Base-by-base conservation (phyloP, 2,888 invertebrate species). In the Prosopocoilus inquinatus region DNA sequence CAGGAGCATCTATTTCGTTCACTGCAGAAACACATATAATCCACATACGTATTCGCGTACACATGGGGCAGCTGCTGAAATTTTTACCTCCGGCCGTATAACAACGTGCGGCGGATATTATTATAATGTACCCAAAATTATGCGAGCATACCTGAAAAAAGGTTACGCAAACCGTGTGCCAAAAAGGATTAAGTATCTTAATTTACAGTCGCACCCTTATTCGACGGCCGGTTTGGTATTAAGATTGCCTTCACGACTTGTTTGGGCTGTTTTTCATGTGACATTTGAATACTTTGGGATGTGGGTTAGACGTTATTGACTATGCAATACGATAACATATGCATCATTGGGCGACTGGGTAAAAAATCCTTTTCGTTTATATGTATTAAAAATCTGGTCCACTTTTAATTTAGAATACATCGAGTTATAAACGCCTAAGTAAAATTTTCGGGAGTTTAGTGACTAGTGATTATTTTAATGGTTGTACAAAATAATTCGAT, bases 101-200 rank as follows among this genome's bases (percentile, higher is more conserved):
- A 32, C 33, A 34, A 47, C 28, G 44, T 32, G 61, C 58, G 57
- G 65, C 44, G 49, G 53, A 54, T 49, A 62, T 62, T 71, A 69
- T 69, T 69, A 64, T 67, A 67, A 68, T 69, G 69, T 69, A 63
- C 63, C 56, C 63, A 64, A 70, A 70, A 68, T 66, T 70, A 69
- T 69, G 67, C 67, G 61, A 59, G 53, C 57, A 57, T 70, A 70
- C 70, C 70, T 70, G 70, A 64, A 64, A 67, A 64, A 66, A 65
- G 68, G 67, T 65, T 63, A 55, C 59, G 61, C 56, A 58, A 61
- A 54, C 61, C 57, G 59, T 61, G 56, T 59, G 57, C 62, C 56
- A 63, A 65, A 65, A 69, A 69, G 70, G 71, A 70, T 70, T 70
- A 71, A 68, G 68, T 67, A 65, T 66, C 62, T 32, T 28, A 50